Evolutionary conservation across 1,140 invertebrate species (phyloP).

Genomic region (Brachionus manjavacas): DNA sequence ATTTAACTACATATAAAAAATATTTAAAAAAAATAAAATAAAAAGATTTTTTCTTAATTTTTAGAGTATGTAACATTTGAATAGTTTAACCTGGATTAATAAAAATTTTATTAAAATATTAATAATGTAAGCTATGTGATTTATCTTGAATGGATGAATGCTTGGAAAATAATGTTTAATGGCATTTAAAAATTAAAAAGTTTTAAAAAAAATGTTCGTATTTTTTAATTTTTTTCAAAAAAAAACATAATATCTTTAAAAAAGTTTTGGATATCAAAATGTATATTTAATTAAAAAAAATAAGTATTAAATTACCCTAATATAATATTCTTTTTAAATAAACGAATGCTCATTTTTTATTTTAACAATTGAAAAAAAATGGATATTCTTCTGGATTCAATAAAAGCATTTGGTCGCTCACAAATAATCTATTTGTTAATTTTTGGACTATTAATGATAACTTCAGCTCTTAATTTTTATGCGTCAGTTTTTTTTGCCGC

Average conservation of each 20-base stretch:
- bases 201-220: neutral
- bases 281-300: neutral
- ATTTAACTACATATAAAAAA: too few species aligned
- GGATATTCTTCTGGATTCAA: neutral
- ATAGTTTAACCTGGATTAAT: neutral
- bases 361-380: neutral
- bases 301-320: neutral
- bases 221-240: neutral
- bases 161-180: neutral
- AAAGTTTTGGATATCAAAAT: too few species aligned
- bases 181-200: neutral
- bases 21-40: too few species aligned
- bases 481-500: constrained; percentile 24
- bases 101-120: neutral
- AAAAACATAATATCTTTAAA: neutral
- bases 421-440: constrained; percentile 20
- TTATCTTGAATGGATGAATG: neutral
- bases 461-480: constrained; percentile 1
- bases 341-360: neutral
- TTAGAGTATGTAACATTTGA: too few species aligned
- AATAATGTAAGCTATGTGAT: neutral
- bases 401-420: neutral
- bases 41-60: too few species aligned
- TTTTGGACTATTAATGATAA: neutral
- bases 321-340: neutral